Evolutionary conservation across 2,113 vertebrate genomes (phyloP), one percentile per base, ranked within the genome.

Genomic region (Brienomyrus longianalis): DNA sequence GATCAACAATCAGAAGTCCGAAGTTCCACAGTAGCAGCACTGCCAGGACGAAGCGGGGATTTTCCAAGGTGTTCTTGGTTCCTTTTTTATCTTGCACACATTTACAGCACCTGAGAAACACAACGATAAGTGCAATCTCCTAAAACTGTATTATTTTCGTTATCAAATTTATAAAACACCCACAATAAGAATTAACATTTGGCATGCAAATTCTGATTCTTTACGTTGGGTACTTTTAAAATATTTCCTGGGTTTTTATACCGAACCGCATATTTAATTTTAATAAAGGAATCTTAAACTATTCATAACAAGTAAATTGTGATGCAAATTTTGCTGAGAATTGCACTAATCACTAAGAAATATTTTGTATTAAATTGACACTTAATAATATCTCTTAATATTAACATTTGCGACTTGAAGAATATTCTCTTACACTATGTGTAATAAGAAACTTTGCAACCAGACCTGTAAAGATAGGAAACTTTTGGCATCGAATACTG

Each of bases 21-120:
- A 98, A 98, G 94, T 99, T 99, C 97, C 97, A 99, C 56, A 99
- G 91, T 21, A 99, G 96, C 88, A 99, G 95, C 3, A 95, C 96
- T 0, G 98, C 96, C 31, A 99, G 94, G 92, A 99, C 93, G 90
- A 99, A 98, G 1, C 94, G 91, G 0, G 97, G 97, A 56, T 94
- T 97, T 88, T 92, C 96, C 89, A 96, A 88, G 23, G 97, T 51
- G 21, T 97, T 97, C 92, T 94, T 97, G n/a, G 94, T 89, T 4
- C 94, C 92, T 92, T 95, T 97, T 88, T 94, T 97, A 3, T 94
- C 95, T 91, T 92, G 94, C 74, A 98, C 92, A 39, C 96, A 97
- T 90, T 93, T 94, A 93, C 97, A 98, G 94, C 98, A 99, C 91
- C 98, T 99, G 91, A 52, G 93, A 6, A 27, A 87, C 45, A 1